These are phyloP conservation scores for Drosophila subpulchrella DNA, from an alignment of 1,140 invertebrate species.

Conservation along the genomic window DNA sequence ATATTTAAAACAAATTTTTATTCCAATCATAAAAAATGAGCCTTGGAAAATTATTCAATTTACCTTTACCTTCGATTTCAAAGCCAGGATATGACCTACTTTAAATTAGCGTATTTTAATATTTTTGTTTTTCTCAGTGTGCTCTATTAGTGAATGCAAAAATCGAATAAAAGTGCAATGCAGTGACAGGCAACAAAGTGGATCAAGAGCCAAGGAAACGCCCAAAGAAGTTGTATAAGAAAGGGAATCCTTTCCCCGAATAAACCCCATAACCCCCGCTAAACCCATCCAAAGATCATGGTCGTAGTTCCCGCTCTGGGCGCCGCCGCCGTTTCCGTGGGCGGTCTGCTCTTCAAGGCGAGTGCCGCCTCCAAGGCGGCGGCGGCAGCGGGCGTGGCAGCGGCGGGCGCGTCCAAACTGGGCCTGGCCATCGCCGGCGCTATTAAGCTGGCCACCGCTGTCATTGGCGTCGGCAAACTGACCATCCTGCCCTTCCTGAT, in stretches of 20 bases:
- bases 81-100: not conserved
- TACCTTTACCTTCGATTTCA: not conserved
- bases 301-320: conserved; percentile 74
- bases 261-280: not conserved
- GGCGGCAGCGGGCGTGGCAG: conserved; percentile 70
- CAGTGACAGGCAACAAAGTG: conserved; percentile 1
- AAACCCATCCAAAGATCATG: conserved; percentile 38
- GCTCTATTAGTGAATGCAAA: conserved; percentile 1
- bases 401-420: conserved; percentile 73
- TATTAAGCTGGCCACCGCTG: conserved; percentile 88
- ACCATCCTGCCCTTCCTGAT: conserved; percentile 91
- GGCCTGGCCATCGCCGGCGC: conserved; percentile 86
- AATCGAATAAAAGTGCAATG: conserved; percentile 28
- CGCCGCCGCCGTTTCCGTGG: conserved; percentile 75
- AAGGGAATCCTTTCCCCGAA: not conserved
- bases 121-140: conserved; percentile 21
- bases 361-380: conserved; percentile 75
- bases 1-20: no score
- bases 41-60: no score
- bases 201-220: not conserved
- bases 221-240: not conserved
- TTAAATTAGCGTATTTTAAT: not conserved
- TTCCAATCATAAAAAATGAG: no score
- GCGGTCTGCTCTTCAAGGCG: conserved; percentile 77
- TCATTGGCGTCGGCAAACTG: conserved; percentile 89